Evolutionary conservation across 1,140 invertebrate genomes (phyloP).

Genomic region (Drosophila murphyi): DNA sequence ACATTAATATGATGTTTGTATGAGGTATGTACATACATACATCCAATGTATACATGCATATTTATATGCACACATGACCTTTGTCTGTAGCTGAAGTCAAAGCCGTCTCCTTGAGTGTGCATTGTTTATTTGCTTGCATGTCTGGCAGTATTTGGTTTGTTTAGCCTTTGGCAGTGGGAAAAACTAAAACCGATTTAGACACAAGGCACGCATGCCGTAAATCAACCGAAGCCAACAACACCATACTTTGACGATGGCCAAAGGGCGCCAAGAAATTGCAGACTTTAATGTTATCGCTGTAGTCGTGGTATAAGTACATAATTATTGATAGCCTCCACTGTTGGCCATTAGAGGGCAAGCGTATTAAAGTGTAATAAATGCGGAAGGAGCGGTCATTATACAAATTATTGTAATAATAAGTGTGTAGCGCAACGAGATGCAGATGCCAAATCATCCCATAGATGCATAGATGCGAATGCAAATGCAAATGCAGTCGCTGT

Average conservation of each 20-base stretch:
- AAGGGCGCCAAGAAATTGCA: constrained; percentile 8
- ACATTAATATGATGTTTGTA: constrained; percentile 23
- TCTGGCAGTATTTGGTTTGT: constrained; percentile 66
- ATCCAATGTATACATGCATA: not conserved
- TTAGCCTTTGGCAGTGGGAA: constrained; percentile 49
- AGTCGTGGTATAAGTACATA: constrained; percentile 53
- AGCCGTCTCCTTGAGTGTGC: constrained; percentile 65
- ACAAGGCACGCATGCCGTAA: constrained; percentile 54
- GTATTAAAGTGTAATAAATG: constrained; percentile 65
- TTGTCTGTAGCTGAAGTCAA: constrained; percentile 25
- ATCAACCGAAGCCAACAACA: constrained; percentile 48
- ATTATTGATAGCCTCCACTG: constrained; percentile 51
- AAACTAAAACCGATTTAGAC: constrained; percentile 2
- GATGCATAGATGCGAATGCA: too few relatives aligned
- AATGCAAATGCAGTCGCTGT: not conserved
- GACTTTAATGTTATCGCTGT: constrained; percentile 15
- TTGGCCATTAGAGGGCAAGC: constrained; percentile 50
- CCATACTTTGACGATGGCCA: constrained; percentile 17
- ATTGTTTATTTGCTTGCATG: constrained; percentile 58
- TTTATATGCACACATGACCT: constrained; percentile 50
- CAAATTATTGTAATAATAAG: constrained; percentile 52
- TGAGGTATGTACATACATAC: constrained; percentile 33
- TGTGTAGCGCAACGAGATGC: constrained; percentile 12
- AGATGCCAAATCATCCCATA: not conserved
- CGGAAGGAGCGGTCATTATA: constrained; percentile 36